Evolutionary conservation across 2,888 invertebrate genomes (phyloP).

Genomic region (Elgonia sp.): DNA sequence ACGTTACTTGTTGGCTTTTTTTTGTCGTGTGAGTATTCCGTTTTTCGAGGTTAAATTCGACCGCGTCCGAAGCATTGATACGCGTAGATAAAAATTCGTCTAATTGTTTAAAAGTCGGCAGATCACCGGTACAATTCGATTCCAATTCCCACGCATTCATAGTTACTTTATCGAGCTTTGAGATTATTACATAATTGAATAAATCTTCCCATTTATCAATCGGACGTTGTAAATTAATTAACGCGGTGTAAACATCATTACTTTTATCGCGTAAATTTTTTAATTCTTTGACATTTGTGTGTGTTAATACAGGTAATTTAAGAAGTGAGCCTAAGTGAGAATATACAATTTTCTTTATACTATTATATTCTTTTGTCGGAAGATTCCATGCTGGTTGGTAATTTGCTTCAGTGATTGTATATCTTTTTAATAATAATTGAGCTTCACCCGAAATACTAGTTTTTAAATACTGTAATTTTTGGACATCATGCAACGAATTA

Average conservation of each 20-base stretch:
- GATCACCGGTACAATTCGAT: neutral
- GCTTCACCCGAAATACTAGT: neutral
- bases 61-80: neutral
- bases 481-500: neutral
- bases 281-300: neutral
- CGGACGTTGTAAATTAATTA: neutral
- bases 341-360: neutral
- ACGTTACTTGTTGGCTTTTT: too few species aligned
- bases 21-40: too few species aligned
- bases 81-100: neutral
- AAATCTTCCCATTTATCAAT: constrained; percentile 11
- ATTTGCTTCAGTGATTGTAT: neutral
- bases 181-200: neutral
- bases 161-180: neutral
- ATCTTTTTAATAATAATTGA: neutral
- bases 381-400: neutral
- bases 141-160: constrained; percentile 11
- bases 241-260: neutral
- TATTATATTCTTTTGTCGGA: neutral
- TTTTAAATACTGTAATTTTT: neutral
- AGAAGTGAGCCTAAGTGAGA: neutral
- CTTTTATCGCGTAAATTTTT: constrained; percentile 3
- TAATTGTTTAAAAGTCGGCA: neutral
- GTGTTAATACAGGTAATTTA: neutral
- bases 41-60: neutral